These are phyloP conservation scores for Caenorhabditis auriculariae DNA, from an alignment of 2,888 invertebrate species.

Conservation along the genomic window DNA sequence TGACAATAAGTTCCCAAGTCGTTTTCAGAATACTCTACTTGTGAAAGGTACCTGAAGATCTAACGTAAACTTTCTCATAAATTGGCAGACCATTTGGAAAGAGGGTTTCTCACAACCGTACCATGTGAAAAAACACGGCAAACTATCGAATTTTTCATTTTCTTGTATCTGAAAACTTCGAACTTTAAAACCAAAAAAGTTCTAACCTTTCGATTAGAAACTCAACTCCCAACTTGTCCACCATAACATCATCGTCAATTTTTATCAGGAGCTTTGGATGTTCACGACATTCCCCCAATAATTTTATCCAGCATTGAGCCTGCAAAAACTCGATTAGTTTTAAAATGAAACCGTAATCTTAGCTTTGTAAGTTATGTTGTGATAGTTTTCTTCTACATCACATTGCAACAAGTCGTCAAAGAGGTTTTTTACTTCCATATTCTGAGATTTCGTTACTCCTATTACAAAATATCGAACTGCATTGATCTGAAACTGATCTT, in stretches of 20 bases:
- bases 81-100: conserved; percentile 37
- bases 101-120: conserved; percentile 26
- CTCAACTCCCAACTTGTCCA: conserved; percentile 19
- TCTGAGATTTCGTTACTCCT: too few relatives aligned
- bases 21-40: conserved; percentile 28
- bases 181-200: neutral
- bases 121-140: conserved; percentile 39
- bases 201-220: conserved; percentile 21
- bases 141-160: conserved; percentile 21
- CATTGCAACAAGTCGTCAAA: conserved; percentile 16
- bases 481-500: conserved; percentile 14
- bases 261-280: conserved; percentile 23
- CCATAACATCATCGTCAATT: conserved; percentile 44
- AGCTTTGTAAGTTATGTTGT: conserved; percentile 42
- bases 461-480: conserved; percentile 16
- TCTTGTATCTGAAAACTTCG: conserved; percentile 12
- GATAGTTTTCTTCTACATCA: conserved; percentile 33
- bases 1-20: conserved; percentile 43
- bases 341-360: neutral
- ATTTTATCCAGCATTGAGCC: conserved; percentile 34
- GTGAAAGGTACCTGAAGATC: conserved; percentile 28
- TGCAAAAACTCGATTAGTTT: neutral
- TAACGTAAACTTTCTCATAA: neutral
- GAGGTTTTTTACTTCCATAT: conserved; percentile 6
- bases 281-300: conserved; percentile 13